Evolutionary conservation across 2,888 invertebrate genomes (phyloP).

Genomic region (Trisateles emortualis): DNA sequence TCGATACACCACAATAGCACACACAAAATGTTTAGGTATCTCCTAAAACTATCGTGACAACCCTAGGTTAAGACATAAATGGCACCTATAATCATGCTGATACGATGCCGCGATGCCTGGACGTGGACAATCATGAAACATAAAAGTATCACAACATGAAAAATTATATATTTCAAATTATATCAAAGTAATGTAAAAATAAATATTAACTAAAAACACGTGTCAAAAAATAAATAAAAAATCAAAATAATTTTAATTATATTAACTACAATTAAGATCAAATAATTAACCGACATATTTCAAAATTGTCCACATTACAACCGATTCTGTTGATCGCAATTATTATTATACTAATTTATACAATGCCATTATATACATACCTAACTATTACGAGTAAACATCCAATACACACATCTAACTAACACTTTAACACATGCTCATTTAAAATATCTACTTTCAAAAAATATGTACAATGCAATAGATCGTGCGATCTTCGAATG

Average conservation of each 20-base stretch:
- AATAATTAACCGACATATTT: slow-evolving; percentile 8
- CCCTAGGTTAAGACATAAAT: slow-evolving; percentile 14
- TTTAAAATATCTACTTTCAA: neutral
- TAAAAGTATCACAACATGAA: neutral
- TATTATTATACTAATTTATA: neutral
- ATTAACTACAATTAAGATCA: neutral
- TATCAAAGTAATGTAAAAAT: neutral
- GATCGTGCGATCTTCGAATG: no score
- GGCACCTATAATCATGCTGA: slow-evolving; percentile 9
- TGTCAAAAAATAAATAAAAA: slow-evolving; percentile 26
- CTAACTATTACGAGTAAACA: no score
- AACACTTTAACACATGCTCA: neutral
- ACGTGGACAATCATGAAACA: slow-evolving; percentile 25
- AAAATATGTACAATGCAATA: no score
- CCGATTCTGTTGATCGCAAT: slow-evolving; percentile 26
- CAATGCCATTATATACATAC: neutral
- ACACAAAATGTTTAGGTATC: neutral
- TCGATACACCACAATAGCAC: neutral
- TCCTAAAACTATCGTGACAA: slow-evolving; percentile 10
- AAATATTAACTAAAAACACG: slow-evolving; percentile 14
- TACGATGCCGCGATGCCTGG: neutral
- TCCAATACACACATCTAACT: neutral
- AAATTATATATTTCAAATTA: neutral
- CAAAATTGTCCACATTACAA: slow-evolving; percentile 23
- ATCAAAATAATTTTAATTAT: neutral